A percentile compares a stretch with the other conserved stretches of the same genome.
Evolutionary conservation across 2,888 invertebrate genomes (phyloP).

Genomic region (Nebria salina): DNA sequence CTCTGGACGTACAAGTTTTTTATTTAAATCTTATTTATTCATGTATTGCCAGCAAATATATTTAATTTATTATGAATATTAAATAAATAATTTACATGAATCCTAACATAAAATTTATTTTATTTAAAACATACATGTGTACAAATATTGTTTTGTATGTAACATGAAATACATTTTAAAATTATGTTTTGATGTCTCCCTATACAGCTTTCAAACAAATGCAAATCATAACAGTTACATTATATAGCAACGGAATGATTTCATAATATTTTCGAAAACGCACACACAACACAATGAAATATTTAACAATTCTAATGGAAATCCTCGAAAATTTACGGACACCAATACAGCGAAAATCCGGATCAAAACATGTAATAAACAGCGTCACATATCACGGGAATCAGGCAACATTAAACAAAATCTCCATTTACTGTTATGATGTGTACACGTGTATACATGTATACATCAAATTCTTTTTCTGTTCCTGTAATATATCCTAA

Average conservation of each 20-base stretch:
- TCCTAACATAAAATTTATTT: no score
- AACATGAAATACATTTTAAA: background rate
- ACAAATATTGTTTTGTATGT: background rate
- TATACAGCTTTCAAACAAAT: background rate
- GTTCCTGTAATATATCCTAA: background rate
- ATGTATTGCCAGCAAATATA: no score
- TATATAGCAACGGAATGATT: background rate
- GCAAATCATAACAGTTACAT: background rate
- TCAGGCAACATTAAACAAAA: background rate
- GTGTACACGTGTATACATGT: background rate
- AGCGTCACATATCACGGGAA: slow-evolving; percentile 1
- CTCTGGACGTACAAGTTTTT: no score
- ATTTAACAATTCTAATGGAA: slow-evolving; percentile 1
- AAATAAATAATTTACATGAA: no score
- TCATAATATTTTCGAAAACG: background rate
- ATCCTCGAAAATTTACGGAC: background rate
- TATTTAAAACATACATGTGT: background rate
- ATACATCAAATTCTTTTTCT: background rate
- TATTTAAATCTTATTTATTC: no score
- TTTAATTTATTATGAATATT: no score
- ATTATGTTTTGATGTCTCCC: background rate
- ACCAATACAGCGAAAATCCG: background rate
- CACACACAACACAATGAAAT: background rate
- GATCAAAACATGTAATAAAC: slow-evolving; percentile 1
- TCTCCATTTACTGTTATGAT: background rate